These are phyloP conservation scores for Neogobius melanostomus DNA, from an alignment of 2,113 vertebrate genomes.

Conservation along the genomic window DNA sequence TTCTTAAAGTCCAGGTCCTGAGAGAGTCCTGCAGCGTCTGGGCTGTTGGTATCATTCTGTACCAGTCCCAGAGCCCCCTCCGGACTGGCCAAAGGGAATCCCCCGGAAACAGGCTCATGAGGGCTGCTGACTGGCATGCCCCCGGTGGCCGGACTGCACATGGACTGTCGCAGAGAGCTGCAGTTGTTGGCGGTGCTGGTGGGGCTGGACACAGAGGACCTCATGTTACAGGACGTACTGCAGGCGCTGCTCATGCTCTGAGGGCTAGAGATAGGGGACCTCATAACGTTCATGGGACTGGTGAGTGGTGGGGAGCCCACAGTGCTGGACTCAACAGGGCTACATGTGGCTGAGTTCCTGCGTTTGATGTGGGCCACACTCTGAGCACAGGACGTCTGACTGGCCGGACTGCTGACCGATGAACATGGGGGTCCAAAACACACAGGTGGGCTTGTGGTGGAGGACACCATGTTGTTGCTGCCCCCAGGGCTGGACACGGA, in stretches of 20 bases:
- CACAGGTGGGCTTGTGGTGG: constrained; percentile 84
- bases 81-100: constrained; percentile 91
- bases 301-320: constrained; percentile 91
- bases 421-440: constrained; percentile 81
- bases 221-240: constrained; percentile 80
- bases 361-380: constrained; percentile 82
- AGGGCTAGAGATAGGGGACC: constrained; percentile 94
- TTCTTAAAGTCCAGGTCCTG: constrained; percentile 85
- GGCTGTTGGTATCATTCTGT: constrained; percentile 84
- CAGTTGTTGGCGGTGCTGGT: constrained; percentile 67
- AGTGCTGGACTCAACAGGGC: constrained; percentile 86
- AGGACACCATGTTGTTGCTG: constrained; percentile 89
- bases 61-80: constrained; percentile 79
- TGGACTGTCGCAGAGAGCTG: constrained; percentile 80
- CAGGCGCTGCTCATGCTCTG: constrained; percentile 93
- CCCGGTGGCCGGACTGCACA: constrained; percentile 87
- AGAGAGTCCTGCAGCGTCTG: constrained; percentile 72
- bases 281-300: constrained; percentile 92
- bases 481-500: constrained; percentile 72
- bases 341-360: constrained; percentile 86
- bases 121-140: constrained; percentile 76
- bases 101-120: constrained; percentile 72
- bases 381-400: constrained; percentile 80
- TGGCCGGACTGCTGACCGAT: constrained; percentile 81
- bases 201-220: constrained; percentile 92